A percentile compares a stretch with the other conserved stretches of the same genome.
Evolutionary conservation across 2,888 invertebrate species (phyloP).

Genomic region (Julus scanicus): DNA sequence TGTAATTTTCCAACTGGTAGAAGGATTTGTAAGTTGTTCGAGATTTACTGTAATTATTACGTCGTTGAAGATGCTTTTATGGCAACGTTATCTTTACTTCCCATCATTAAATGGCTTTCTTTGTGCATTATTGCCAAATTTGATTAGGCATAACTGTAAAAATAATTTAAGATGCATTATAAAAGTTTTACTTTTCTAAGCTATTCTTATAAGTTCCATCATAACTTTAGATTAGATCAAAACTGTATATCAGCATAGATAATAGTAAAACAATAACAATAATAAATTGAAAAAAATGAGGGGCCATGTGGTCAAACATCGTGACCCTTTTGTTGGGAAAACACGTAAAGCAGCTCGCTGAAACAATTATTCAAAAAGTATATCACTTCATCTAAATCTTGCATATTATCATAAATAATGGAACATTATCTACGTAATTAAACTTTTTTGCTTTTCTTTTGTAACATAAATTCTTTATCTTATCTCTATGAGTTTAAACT

Average conservation of each 20-base stretch:
- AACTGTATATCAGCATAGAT: neutral
- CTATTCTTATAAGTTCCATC: neutral
- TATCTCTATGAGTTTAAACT: constrained; percentile 24
- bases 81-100: neutral
- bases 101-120: neutral
- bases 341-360: neutral
- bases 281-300: neutral
- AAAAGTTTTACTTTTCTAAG: neutral
- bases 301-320: neutral
- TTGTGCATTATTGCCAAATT: neutral
- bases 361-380: constrained; percentile 31
- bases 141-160: constrained; percentile 4
- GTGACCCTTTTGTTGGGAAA: neutral
- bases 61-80: constrained; percentile 15
- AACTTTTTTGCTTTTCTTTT: neutral
- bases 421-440: constrained; percentile 37
- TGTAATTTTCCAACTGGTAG: neutral
- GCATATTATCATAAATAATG: constrained; percentile 35
- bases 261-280: neutral
- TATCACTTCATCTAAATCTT: constrained; percentile 1
- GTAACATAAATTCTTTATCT: constrained; percentile 40
- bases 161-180: neutral
- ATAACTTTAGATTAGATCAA: neutral
- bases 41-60: neutral
- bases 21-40: constrained; percentile 7